Conservation (phyloP, 1,140 invertebrate species). For the Rhagoletis pomonella region DNA sequence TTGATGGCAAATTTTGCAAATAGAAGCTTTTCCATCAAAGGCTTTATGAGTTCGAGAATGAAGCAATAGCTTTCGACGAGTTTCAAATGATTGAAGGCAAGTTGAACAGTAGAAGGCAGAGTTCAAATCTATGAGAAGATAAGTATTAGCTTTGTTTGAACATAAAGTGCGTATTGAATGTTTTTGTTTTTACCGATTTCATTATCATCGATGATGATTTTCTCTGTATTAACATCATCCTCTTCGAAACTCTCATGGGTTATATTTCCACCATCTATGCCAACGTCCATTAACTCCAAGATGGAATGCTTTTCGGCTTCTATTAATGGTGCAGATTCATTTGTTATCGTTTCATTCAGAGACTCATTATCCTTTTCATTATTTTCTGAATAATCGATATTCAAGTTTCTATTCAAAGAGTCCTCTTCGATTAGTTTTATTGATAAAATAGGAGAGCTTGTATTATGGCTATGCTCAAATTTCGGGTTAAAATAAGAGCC, state of each 20-base stretch:
- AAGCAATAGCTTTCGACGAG: not conserved
- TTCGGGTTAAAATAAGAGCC: not conserved
- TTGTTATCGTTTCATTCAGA: not conserved
- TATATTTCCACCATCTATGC: not conserved
- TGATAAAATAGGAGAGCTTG: not conserved
- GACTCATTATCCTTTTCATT: not conserved
- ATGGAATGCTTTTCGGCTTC: not conserved
- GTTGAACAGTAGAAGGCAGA: not conserved
- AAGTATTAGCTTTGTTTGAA: not conserved
- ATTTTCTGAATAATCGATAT: not conserved
- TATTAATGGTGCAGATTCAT: not conserved
- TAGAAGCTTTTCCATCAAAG: not conserved
- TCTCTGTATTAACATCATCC: not conserved
- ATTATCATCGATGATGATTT: not conserved
- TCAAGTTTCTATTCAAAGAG: not conserved
- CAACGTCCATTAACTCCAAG: not conserved
- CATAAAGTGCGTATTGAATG: not conserved
- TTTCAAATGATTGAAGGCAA: constrained; percentile 31
- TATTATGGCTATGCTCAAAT: not conserved
- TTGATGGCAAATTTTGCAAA: not conserved
- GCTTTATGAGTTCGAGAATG: not conserved
- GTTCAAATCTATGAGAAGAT: not conserved
- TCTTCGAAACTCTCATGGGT: not conserved
- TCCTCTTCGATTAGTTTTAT: not conserved
- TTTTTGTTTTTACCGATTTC: not conserved